Conservation (phyloP, 1,140 invertebrate species). For the Magallana gigas region DNA sequence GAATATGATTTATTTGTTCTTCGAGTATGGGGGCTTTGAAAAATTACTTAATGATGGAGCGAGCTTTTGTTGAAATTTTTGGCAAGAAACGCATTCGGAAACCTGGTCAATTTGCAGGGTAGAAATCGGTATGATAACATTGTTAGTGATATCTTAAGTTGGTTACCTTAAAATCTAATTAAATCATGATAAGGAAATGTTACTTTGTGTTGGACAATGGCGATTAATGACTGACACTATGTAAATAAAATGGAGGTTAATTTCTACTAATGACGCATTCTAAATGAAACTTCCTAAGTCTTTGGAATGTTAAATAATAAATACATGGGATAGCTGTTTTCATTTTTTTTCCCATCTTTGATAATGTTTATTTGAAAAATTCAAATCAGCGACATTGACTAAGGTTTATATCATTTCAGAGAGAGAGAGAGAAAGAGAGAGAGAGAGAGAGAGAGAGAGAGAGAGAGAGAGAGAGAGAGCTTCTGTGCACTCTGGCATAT, state of each 20-base stretch:
- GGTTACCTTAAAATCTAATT: conserved; percentile 35
- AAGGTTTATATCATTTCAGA: no score
- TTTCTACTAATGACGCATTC: conserved; percentile 26
- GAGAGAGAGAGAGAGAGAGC: no score
- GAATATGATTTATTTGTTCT: conserved; percentile 35
- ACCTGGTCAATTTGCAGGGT: conserved; percentile 4
- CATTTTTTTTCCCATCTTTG: no score
- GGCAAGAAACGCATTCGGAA: conserved; percentile 26
- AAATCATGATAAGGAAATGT: neutral
- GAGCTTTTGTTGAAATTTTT: conserved; percentile 19
- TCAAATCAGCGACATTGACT: no score
- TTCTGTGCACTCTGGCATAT: no score
- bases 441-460: no score
- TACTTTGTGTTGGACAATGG: neutral
- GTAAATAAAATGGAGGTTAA: neutral
- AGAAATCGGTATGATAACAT: conserved; percentile 8
- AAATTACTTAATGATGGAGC: conserved; percentile 18
- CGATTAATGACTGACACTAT: conserved; percentile 10
- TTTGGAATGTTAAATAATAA: neutral
- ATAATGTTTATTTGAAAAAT: no score
- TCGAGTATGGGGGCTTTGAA: conserved; percentile 29
- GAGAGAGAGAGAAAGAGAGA: no score
- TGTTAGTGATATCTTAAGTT: conserved; percentile 27
- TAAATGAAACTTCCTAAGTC: neutral
- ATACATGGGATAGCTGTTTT: no score